These are phyloP conservation scores for Theropithecus gelada DNA, from an alignment of 2,113 vertebrate species.

Conservation along the genomic window DNA sequence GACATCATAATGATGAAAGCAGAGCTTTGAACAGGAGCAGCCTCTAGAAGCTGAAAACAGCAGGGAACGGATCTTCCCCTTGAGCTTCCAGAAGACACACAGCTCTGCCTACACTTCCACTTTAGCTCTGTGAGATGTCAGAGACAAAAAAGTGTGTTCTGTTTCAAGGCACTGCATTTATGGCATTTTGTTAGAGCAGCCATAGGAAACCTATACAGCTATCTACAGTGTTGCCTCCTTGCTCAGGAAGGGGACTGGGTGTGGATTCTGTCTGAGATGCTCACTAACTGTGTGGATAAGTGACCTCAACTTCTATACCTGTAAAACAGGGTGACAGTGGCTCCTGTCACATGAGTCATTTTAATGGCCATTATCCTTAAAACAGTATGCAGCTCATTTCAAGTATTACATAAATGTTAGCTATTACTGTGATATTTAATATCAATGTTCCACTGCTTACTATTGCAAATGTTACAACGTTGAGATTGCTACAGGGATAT, in stretches of 20 bases:
- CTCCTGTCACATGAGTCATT: accelerated
- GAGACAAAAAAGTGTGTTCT: accelerated
- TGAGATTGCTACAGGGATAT: accelerated
- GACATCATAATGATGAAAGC: not conserved
- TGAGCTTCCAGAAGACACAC: not conserved
- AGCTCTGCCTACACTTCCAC: no score
- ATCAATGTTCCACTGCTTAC: not conserved
- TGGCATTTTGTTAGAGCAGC: not conserved
- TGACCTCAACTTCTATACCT: not conserved
- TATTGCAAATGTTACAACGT: not conserved
- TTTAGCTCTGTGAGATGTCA: not conserved
- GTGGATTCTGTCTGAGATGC: not conserved
- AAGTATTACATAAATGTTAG: not conserved
- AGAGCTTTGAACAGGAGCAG: not conserved
- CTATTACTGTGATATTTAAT: not conserved
- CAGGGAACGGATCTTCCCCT: not conserved
- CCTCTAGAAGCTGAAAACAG: no score
- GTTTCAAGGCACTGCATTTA: not conserved
- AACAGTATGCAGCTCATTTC: not conserved
- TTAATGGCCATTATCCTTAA: not conserved
- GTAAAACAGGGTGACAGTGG: accelerated
- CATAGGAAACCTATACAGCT: not conserved
- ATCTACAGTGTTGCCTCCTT: accelerated
- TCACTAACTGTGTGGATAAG: not conserved
- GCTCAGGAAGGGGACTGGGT: accelerated